Conservation (phyloP, 2,113 vertebrate species). For the Megalops atlanticus region DNA sequence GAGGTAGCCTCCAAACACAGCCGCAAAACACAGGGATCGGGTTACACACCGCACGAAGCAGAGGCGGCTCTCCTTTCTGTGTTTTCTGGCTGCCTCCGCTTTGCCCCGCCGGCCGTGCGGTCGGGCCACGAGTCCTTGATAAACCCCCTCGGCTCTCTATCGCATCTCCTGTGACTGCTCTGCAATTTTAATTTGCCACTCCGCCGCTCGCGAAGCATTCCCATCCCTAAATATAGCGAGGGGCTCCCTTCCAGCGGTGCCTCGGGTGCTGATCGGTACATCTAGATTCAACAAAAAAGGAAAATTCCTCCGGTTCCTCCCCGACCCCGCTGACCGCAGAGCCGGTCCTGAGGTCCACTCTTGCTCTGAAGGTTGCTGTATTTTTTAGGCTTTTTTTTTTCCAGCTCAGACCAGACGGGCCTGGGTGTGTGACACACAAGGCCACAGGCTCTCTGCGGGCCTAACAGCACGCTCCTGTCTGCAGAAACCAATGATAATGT, state of each 20-base stretch:
- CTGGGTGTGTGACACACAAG: background rate
- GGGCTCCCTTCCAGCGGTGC: background rate
- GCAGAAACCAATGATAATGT: no score
- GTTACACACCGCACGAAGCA: background rate
- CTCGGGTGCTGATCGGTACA: background rate
- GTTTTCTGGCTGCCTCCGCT: background rate
- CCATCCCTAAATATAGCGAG: background rate
- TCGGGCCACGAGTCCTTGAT: background rate
- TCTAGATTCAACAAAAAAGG: slow-evolving; percentile 4
- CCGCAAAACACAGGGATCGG: background rate
- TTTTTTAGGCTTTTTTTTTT: background rate
- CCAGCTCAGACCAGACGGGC: background rate
- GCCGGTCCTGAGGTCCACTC: background rate
- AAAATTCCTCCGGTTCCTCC: background rate
- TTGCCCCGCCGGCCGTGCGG: background rate
- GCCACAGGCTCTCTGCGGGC: background rate
- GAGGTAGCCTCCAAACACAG: background rate
- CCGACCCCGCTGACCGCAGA: background rate
- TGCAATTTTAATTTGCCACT: slow-evolving; percentile 8
- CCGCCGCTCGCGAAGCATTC: background rate
- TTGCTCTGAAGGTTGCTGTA: background rate
- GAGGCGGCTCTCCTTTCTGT: background rate
- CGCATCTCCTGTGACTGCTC: slow-evolving; percentile 3
- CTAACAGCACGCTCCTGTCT: no score
- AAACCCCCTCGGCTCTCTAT: background rate